Percentiles rank a stretch among this genome's conserved stretches.
Evolutionary conservation across 2,888 invertebrate species (phyloP).

Genomic region (Lutraria lutraria): DNA sequence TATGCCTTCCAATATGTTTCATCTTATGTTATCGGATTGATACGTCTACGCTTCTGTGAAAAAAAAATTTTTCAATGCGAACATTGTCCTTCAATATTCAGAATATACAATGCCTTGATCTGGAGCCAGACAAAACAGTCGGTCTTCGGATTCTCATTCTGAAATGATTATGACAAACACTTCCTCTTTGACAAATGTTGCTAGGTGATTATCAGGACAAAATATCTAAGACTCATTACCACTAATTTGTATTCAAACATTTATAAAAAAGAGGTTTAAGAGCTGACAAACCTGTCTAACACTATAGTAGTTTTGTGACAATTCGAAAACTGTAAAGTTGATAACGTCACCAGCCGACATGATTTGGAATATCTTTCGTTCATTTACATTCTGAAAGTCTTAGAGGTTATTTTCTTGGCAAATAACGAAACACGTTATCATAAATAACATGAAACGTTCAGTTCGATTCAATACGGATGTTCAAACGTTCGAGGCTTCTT

Average conservation of each 20-base stretch:
- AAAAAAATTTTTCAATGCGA: too few relatives aligned
- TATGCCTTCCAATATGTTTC: too few relatives aligned
- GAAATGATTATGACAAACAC: background rate
- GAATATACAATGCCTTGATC: background rate
- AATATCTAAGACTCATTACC: slow-evolving; percentile 60
- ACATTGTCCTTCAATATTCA: too few relatives aligned
- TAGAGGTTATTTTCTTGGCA: background rate
- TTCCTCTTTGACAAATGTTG: slow-evolving; percentile 9
- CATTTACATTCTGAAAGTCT: slow-evolving; percentile 26
- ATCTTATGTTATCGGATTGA: too few relatives aligned
- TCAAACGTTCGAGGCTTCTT: background rate
- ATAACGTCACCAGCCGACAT: slow-evolving; percentile 53
- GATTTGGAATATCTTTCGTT: slow-evolving; percentile 21
- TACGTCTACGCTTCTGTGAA: too few relatives aligned
- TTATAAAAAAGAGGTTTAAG: slow-evolving; percentile 55
- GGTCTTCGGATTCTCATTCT: background rate
- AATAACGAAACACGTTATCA: slow-evolving; percentile 23
- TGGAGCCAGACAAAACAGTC: background rate
- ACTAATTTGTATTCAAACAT: slow-evolving; percentile 65
- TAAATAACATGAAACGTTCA: background rate
- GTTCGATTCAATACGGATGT: background rate
- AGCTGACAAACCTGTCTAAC: slow-evolving; percentile 63
- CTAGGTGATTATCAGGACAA: slow-evolving; percentile 22
- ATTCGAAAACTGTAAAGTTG: slow-evolving; percentile 62
- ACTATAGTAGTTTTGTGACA: slow-evolving; percentile 62